A percentile compares a stretch with the other conserved stretches of the same genome.
phyloP scores from a whole-genome alignment of 2,888 invertebrate genomes.

The Drosophila putrida region DNA sequence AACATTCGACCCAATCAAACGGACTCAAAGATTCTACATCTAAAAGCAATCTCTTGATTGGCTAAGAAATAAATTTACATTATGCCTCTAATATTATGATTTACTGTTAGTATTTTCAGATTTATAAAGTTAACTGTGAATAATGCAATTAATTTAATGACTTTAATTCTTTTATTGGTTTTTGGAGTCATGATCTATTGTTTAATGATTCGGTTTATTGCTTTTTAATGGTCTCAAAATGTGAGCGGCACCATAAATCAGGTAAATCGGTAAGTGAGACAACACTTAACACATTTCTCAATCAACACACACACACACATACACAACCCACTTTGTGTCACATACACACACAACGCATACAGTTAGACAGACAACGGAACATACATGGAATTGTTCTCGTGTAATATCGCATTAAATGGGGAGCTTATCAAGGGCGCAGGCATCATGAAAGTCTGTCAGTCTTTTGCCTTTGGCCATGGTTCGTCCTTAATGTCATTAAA shows the following conservation, averaged over 20 bases:
- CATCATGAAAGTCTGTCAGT: constrained; percentile 35
- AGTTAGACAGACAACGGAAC: constrained; percentile 19
- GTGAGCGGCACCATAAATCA: constrained; percentile 63
- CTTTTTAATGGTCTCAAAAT: constrained; percentile 63
- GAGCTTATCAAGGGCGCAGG: constrained; percentile 58
- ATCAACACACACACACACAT: not conserved
- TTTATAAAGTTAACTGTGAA: not conserved
- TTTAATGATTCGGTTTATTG: constrained; percentile 53
- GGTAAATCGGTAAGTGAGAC: constrained; percentile 51
- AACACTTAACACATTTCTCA: constrained; percentile 61
- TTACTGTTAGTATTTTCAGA: not conserved
- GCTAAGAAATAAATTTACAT: not conserved
- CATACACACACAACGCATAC: constrained; percentile 9
- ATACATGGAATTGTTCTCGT: constrained; percentile 35
- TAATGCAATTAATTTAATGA: constrained; percentile 37
- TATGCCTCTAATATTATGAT: not conserved
- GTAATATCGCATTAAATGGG: constrained; percentile 54
- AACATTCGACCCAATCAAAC: not conserved
- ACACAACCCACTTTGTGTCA: constrained; percentile 4
- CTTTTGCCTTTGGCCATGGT: constrained; percentile 32
- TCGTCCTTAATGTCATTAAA: constrained; percentile 74
- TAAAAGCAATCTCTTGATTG: not conserved
- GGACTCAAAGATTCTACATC: not conserved
- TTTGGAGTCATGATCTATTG: constrained; percentile 34
- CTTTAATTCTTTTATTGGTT: constrained; percentile 45